Evolutionary conservation across 2,888 invertebrate genomes (phyloP), one percentile per base, ranked within the genome.

Genomic region (Melinaea menophilus): DNA sequence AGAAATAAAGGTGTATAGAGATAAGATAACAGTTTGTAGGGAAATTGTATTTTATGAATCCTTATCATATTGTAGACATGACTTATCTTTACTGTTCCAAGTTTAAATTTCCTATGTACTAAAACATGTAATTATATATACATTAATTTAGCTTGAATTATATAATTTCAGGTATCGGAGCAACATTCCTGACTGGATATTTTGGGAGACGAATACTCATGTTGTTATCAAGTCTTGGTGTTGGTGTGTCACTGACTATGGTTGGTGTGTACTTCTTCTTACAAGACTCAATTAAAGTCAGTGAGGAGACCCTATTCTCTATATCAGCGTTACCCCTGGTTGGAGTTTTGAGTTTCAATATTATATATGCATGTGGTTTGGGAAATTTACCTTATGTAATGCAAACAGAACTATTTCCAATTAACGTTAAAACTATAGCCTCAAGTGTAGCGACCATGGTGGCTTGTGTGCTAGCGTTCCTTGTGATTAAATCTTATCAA

Each of bases 331-430:
- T 94, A 57, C 92, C 93, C 33, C 79, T 93, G 41, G 73, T 88
- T 0, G 93, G 92, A 0, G 84, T 93, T 1, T 76, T 93, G 56
- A 80, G 91, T 9, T 94, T 93, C 72, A 92, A 93, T 60, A 76
- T 93, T 3, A 78, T 92, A n/a, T 92, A 93, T 59, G 91, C 93
- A 0, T 77, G 92, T 4, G 94, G 94, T 0, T 80, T 94, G 37
- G 93, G 92, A 1, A 93, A 92, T 31, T 72, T 94, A 37, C 91
- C 93, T 0, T 93, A 93, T 67, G 91, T 93, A 68, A 87, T 94
- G 83, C 91, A 93, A 72, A 93, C 93, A 0, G 94, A 94, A 75
- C 72, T 94, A 4, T 94, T 94, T 71, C 92, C 94, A 0, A 92
- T 92, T 0, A 93, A 93, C 66, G 92, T 94, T 0, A 94, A 93